Evolutionary conservation across 2,888 invertebrate species (phyloP).

Genomic region (Herminia tarsipennalis): DNA sequence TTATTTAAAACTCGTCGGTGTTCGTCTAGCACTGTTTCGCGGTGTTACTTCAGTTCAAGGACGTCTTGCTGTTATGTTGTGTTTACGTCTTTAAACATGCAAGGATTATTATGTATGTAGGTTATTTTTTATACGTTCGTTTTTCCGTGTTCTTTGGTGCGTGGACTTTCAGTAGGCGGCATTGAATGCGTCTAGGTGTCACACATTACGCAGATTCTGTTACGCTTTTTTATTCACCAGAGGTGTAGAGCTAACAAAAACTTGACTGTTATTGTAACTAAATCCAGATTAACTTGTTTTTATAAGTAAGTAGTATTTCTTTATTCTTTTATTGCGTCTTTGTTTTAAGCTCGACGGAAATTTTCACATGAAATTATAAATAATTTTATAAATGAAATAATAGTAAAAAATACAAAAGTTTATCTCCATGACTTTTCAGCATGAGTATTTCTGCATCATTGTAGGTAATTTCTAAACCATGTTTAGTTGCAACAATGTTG

Average conservation of each 20-base stretch:
- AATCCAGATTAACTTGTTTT: too few relatives aligned
- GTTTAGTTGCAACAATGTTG: too few relatives aligned
- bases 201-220: neutral
- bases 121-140: conserved; percentile 24
- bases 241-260: too few relatives aligned
- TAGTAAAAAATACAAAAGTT: too few relatives aligned
- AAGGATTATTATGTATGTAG: conserved; percentile 43
- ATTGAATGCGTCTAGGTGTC: conserved; percentile 7
- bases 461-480: neutral
- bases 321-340: too few relatives aligned
- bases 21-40: conserved; percentile 35
- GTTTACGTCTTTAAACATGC: conserved; percentile 46
- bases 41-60: conserved; percentile 71
- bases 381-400: too few relatives aligned
- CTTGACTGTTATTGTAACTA: too few relatives aligned
- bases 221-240: neutral
- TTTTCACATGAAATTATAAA: too few relatives aligned
- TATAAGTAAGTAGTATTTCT: too few relatives aligned
- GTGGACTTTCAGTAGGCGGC: conserved; percentile 14
- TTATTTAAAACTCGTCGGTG: conserved; percentile 21
- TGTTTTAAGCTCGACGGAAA: too few relatives aligned
- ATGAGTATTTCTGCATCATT: too few relatives aligned
- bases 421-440: too few relatives aligned
- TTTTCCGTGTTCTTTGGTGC: conserved; percentile 24
- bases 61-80: conserved; percentile 54